Evolutionary conservation across 92 coral and sea anemone genomes (phyloP), one percentile per base, ranked within the genome.

Genomic region (Anthopleura xanthogrammica): DNA sequence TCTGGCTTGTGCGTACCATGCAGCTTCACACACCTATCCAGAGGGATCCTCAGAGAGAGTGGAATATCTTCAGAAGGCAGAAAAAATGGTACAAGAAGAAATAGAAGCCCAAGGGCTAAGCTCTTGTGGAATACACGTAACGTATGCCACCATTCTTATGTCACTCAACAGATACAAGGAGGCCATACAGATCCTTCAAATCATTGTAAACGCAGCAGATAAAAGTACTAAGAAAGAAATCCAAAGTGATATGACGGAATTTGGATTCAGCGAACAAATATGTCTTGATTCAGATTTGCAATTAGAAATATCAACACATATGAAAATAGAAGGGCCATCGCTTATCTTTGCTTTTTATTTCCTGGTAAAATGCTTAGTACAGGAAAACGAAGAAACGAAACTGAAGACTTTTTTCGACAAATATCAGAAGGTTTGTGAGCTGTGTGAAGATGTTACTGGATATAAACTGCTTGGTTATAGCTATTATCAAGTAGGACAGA

Each of bases 1-100:
- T 23, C 86, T 83, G 65, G 62, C 86, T 83, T 83, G 86, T 83
- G 81, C 86, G 54, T 83, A 83, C 82, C 86, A 83, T 83, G 82
- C 86, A 76, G 86, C 82, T 42, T 76, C 86, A 22, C 46, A 76
- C 82, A 60, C 86, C 64, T 83, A 83, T 83, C 82, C 86, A 60
- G 82, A 83, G 65, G 86, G 76, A 76, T 83, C 86, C 8, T 60
- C 82, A 17, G 81, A 83, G 81, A 83, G 86, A 83, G 82, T 20
- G 10, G 81, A 83, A 83, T 76, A 83, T 76, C 82, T 83, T 3
- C 76, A 76, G 60, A 83, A 60, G 76, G 86, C 86, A 83, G 82
- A 76, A 46, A 23, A 83, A 62, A 42, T 83, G 52, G 36, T 83
- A 23, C 82, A 60, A 60, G 82, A 83, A 62, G 82, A 83, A 76